Base-by-base conservation (phyloP, 2,888 invertebrate species). In the Eupithecia abbreviata region DNA sequence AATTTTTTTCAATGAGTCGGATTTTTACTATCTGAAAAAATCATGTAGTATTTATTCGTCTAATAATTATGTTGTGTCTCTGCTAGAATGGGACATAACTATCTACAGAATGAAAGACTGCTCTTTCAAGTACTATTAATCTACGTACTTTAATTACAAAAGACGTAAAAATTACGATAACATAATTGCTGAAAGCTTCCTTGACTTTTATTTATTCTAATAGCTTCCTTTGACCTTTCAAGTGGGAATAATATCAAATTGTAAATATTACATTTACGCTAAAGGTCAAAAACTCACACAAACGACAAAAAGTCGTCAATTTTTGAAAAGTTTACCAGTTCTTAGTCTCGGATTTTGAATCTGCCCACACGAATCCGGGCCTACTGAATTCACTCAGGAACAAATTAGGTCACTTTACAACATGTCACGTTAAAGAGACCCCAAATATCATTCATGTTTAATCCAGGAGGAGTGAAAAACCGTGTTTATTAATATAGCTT, bases 401-500 rank as follows among this genome's bases (percentile, higher is more conserved):
- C 68, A 51, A 69, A 77, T 74, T 77, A 69, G 74, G 72, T 76
- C 67, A 76, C 67, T 76, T 76, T 71, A 77, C 71, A 49, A 55
- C 68, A 42, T 77, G 75, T 68, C 75, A 75, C 71, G 68, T 71
- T 69, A 72, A 65, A 70, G 73, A 81, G 75, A 75, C 82, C 82
- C 81, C 81, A 84, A 85, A 83, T 30, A 84, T 80, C 78, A 81
- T 84, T 82, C 77, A 80, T 88, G 84, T 85, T 85, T 84, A 83
- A 87, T 85, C 84, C 83, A 81, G 82, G 81, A 81, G 84, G 79
- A 82, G 84, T 84, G 82, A 83, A 82, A 79, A 73, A 72, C 67
- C 70, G 47, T 78, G 55, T 81, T 82, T 81, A 81, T 79, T 82
- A 76, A 77, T 77, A 76, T 74, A 76, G 45, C 68, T 30, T 30